phyloP scores from a whole-genome alignment of 2,113 vertebrate genomes.

The Rhinoptilus africanus region DNA sequence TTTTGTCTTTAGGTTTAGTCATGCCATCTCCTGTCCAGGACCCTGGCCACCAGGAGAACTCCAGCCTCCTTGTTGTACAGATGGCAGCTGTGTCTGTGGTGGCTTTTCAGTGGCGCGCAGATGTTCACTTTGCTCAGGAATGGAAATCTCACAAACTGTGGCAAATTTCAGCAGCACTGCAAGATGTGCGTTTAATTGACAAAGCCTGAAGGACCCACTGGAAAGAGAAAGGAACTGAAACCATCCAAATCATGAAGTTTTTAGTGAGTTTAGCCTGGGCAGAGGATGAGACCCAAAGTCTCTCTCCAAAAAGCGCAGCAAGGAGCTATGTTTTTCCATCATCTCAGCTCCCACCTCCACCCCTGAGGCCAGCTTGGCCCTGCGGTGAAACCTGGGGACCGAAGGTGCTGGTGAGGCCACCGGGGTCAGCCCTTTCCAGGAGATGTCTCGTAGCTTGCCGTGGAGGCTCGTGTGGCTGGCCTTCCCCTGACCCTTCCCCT shows the following conservation, averaged over 20 bases:
- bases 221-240: background rate
- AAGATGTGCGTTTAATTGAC: background rate
- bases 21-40: background rate
- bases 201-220: background rate
- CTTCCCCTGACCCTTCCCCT: slow-evolving; percentile 43
- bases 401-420: background rate
- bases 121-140: background rate
- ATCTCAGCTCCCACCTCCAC: background rate
- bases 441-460: background rate
- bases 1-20: background rate
- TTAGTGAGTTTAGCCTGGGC: background rate
- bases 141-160: background rate
- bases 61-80: background rate
- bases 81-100: background rate
- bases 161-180: background rate
- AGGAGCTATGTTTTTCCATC: background rate
- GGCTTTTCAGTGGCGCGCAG: background rate
- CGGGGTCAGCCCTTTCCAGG: rapidly evolving
- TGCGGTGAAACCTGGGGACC: rapidly evolving
- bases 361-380: rapidly evolving
- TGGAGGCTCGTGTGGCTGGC: background rate
- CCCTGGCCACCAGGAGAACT: background rate
- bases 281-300: background rate
- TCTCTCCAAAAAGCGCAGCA: background rate
- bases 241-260: background rate